Percentiles rank a stretch among this genome's conserved stretches.
Conservation (phyloP, 2,113 vertebrate species). For the Percina caprodes region DNA sequence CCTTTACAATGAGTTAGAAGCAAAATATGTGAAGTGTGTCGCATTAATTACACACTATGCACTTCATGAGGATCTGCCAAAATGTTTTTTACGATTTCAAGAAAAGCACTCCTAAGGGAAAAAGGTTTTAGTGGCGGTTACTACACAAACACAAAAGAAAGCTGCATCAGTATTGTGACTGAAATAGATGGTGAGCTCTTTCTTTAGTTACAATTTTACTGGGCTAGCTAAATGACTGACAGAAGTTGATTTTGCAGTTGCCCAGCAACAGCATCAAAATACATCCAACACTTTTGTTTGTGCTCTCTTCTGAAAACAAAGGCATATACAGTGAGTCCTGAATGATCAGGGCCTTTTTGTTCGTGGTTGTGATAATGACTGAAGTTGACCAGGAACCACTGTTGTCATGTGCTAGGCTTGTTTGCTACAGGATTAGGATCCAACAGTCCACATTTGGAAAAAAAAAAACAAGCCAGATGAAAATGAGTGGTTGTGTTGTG, state of each 20-base stretch:
- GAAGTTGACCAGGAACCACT: background rate
- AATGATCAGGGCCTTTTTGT: background rate
- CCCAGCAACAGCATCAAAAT: conserved; percentile 44
- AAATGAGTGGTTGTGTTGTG: too few species aligned
- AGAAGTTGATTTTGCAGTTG: conserved; percentile 43
- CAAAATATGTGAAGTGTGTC: background rate
- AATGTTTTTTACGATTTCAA: background rate
- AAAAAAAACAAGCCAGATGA: too few species aligned
- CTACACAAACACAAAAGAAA: background rate
- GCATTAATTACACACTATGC: too few species aligned
- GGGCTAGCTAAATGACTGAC: conserved; percentile 37
- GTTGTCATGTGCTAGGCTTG: background rate
- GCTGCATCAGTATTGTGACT: background rate
- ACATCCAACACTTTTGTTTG: conserved; percentile 18
- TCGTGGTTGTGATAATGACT: background rate
- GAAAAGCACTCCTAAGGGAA: background rate
- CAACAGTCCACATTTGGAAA: too few species aligned
- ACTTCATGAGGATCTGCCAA: too few species aligned
- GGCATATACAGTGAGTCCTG: background rate
- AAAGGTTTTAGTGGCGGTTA: background rate
- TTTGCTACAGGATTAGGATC: too few species aligned
- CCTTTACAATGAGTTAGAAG: background rate
- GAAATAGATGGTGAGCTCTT: background rate
- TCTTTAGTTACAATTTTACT: background rate
- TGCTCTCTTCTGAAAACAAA: conserved; percentile 19